Conservation (phyloP, 1,140 invertebrate species). For the Latrodectus geometricus region DNA sequence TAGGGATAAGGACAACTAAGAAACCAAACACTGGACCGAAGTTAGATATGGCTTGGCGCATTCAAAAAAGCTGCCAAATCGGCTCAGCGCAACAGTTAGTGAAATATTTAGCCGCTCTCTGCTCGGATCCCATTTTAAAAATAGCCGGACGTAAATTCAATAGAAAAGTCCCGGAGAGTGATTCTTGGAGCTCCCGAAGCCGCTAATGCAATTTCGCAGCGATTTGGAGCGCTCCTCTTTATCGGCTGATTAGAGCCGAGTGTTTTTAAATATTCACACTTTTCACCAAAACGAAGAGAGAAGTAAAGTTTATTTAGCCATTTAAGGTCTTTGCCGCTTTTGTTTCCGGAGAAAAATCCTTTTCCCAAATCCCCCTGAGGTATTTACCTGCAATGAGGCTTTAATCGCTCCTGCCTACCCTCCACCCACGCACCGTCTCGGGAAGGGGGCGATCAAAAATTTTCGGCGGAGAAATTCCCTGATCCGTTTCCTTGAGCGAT, state of each 20-base stretch:
- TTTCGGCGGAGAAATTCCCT: too few relatives aligned
- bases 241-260: slow-evolving; percentile 49
- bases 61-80: neutral
- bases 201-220: slow-evolving; percentile 53
- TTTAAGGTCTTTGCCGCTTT: slow-evolving; percentile 48
- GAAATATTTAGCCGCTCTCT: neutral
- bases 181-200: slow-evolving; percentile 26
- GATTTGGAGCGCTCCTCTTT: slow-evolving; percentile 26
- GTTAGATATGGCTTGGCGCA: neutral
- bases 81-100: neutral
- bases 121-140: neutral
- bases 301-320: slow-evolving; percentile 55
- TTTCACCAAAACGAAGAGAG: neutral
- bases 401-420: slow-evolving; percentile 15
- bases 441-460: neutral
- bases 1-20: neutral
- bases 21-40: neutral
- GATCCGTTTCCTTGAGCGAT: too few relatives aligned
- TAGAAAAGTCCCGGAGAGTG: slow-evolving; percentile 30
- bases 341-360: slow-evolving; percentile 18
- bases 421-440: slow-evolving; percentile 1
- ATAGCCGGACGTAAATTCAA: slow-evolving; percentile 39
- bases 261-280: slow-evolving; percentile 54
- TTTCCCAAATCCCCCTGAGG: slow-evolving; percentile 46
- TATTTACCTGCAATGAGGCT: slow-evolving; percentile 56